These are phyloP conservation scores for Gisinianus flammeolus DNA, from an alignment of 2,888 invertebrate species.

Conservation along the genomic window DNA sequence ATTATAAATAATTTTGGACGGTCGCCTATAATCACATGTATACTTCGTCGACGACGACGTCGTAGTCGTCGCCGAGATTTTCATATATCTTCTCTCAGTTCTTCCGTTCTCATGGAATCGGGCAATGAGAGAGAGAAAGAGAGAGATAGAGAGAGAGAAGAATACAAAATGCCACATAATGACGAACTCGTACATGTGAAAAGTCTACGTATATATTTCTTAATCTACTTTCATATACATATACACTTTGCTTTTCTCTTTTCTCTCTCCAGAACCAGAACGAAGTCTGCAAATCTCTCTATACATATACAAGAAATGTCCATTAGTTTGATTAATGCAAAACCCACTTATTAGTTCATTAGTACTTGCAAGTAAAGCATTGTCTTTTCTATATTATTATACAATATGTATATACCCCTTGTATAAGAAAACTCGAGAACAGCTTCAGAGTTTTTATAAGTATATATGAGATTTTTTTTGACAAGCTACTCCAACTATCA, in stretches of 20 bases:
- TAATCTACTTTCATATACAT: not conserved
- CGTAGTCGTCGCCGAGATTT: too few relatives aligned
- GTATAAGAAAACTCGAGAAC: too few relatives aligned
- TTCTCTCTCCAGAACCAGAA: too few relatives aligned
- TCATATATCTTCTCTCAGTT: slow-evolving; percentile 16
- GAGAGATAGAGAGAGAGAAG: not conserved
- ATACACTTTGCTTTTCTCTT: not conserved
- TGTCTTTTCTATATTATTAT: not conserved
- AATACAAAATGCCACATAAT: too few relatives aligned
- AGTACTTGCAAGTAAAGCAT: not conserved
- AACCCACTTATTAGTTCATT: not conserved
- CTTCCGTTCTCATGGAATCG: not conserved
- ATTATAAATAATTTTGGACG: slow-evolving; percentile 28
- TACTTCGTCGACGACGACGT: too few relatives aligned
- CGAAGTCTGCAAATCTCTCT: too few relatives aligned
- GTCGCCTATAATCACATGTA: slow-evolving; percentile 14
- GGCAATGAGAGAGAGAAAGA: not conserved
- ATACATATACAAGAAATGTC: not conserved
- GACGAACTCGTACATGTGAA: too few relatives aligned
- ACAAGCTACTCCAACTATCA: not conserved
- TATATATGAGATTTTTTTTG: not conserved
- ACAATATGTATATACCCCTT: not conserved
- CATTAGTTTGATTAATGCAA: slow-evolving; percentile 16
- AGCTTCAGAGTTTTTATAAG: not conserved
- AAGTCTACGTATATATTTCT: not conserved